Evolutionary conservation across 2,888 invertebrate species (phyloP).

Genomic region (Zygothrica quintamaculata): DNA sequence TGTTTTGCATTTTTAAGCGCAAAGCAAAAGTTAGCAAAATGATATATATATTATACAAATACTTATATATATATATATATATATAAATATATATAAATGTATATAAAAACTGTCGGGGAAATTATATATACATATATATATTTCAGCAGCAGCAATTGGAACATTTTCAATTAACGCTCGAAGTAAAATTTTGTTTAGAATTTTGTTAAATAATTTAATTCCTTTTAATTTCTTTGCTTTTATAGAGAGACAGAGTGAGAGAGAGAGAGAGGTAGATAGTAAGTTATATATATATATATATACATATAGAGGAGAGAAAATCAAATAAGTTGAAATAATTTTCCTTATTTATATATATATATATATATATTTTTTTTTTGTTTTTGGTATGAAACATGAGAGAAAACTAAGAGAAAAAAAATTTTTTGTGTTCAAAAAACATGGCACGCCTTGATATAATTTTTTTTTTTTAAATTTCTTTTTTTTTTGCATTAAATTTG

Average conservation of each 20-base stretch:
- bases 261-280: conserved; percentile 8
- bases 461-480: conserved; percentile 22
- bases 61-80: not conserved
- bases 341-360: too few species aligned
- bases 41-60: not conserved
- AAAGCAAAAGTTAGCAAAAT: conserved; percentile 38
- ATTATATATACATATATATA: not conserved
- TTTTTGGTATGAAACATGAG: conserved; percentile 42
- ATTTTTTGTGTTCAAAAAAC: conserved; percentile 52
- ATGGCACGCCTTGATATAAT: conserved; percentile 70
- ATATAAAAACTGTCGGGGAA: not conserved
- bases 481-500: conserved; percentile 29
- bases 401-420: conserved; percentile 46
- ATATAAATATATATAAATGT: not conserved
- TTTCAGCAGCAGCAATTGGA: conserved; percentile 39
- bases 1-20: conserved; percentile 25
- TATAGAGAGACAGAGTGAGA: conserved; percentile 29
- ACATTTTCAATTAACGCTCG: conserved; percentile 75
- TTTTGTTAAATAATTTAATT: conserved; percentile 7
- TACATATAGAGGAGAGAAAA: conserved; percentile 44
- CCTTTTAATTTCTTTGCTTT: conserved; percentile 37
- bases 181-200: not conserved
- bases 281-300: too few species aligned
- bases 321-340: conserved; percentile 47
- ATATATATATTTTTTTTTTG: too few species aligned